Evolutionary conservation across 2,113 vertebrate species (phyloP), one percentile per base, ranked within the genome.

Genomic region (Silurus meridionalis): DNA sequence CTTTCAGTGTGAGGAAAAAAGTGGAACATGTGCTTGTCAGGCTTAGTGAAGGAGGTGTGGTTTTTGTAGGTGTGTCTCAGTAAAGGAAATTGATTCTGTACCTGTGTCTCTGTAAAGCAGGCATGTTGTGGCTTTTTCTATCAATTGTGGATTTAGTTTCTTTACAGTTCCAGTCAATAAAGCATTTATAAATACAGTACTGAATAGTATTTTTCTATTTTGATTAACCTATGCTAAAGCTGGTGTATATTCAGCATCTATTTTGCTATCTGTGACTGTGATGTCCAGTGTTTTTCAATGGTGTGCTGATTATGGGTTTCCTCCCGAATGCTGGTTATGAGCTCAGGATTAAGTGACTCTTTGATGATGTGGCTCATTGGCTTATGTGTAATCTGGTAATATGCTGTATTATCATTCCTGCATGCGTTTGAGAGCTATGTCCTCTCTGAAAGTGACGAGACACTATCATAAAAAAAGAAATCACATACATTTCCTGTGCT

Each of bases 281-380:
- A 46, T 72, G 14, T 66, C 50, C n/a, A 37, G 46, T 61, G 23
- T 28, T 75, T 74, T 82, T 53, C 80, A 78, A 14, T 55, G 60
- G 5, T 14, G 28, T 28, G 81, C 69, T 90, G 87, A 91, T 90
- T 80, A 81, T 84, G 77, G 86, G 87, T 86, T 91, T 89, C 60
- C 71, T 84, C 63, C 52, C 83, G 84, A 82, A 86, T 82, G 82
- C 79, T 71, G 66, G 83, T 78, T 66, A 57, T 83, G 46, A 71
- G 83, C 58, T 77, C 78, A 74, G 85, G 85, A 85, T 83, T 88
- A 88, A 89, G 67, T 19, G 71, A 88, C 52, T 78, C 82, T 85
- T 87, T 87, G 61, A 89, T 75, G 78, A 66, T 60, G 37, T 37
- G 2, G 25, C 67, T 86, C 86, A 87, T 81, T 87, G 79, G 78